Evolutionary conservation across 92 coral and sea anemone genomes (phyloP).

Genomic region (Porites rus): DNA sequence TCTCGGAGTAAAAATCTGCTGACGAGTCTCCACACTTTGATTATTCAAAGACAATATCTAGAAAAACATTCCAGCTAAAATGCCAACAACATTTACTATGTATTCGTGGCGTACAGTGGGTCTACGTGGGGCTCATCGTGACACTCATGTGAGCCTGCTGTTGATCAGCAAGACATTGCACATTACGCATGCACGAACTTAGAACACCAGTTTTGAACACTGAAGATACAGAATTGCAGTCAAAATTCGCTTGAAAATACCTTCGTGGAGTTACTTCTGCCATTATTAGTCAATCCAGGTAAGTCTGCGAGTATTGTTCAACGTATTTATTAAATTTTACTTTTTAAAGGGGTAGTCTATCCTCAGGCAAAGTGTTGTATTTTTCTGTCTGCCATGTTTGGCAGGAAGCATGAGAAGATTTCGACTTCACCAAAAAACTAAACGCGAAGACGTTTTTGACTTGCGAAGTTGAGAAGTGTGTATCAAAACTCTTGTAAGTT

Average conservation of each 20-base stretch:
- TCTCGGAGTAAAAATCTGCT: too few species aligned
- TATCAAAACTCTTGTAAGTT: neutral
- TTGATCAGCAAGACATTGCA: neutral
- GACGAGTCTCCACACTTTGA: too few species aligned
- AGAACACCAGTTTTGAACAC: constrained; percentile 24
- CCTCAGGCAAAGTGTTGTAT: neutral
- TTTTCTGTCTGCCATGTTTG: constrained; percentile 22
- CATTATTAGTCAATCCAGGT: constrained; percentile 28
- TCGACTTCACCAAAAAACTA: neutral
- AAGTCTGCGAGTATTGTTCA: neutral
- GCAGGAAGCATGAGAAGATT: neutral
- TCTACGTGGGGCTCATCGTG: too few species aligned
- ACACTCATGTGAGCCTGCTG: neutral
- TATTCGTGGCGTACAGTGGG: too few species aligned
- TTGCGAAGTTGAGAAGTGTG: neutral
- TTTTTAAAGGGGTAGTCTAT: neutral
- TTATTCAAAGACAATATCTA: too few species aligned
- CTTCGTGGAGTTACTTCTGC: constrained; percentile 19
- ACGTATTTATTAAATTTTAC: neutral
- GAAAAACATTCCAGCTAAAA: too few species aligned
- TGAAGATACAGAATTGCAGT: neutral
- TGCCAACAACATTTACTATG: too few species aligned
- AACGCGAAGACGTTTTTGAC: neutral
- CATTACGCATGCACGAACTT: constrained; percentile 22
- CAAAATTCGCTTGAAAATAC: constrained; percentile 21